These are phyloP conservation scores for Tragulus kanchil DNA, from an alignment of 2,113 vertebrate genomes.

Conservation along the genomic window DNA sequence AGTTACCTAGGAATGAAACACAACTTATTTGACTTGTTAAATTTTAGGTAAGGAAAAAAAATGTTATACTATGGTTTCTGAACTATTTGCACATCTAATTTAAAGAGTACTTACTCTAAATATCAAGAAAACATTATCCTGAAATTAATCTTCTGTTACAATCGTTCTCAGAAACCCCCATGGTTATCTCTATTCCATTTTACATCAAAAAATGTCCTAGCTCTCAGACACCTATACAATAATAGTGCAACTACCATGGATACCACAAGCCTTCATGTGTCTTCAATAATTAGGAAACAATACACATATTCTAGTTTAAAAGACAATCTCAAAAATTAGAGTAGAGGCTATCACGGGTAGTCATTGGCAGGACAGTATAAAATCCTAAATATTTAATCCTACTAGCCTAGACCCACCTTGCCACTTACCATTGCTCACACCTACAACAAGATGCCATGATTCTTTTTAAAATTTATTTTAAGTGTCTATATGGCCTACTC, in stretches of 20 bases:
- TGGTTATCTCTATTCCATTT: not conserved
- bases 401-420: not conserved
- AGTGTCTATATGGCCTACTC: not conserved
- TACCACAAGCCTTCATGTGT: not conserved
- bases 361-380: not conserved
- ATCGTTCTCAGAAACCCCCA: not conserved
- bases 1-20: not conserved
- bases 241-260: not conserved
- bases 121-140: not conserved
- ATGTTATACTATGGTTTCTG: not conserved
- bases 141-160: not conserved
- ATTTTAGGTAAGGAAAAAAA: not conserved
- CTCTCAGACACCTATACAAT: not conserved
- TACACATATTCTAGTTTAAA: not conserved
- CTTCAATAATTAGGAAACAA: not conserved
- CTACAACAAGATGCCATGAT: not conserved
- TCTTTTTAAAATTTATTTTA: not conserved
- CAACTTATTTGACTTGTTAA: not conserved
- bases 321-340: not conserved
- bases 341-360: not conserved
- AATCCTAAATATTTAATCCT: not conserved
- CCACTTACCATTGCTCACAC: not conserved
- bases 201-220: not conserved
- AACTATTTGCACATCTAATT: not conserved
- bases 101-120: not conserved